Conservation (phyloP, 1,140 invertebrate species). For the Aphelinus atriplicis region DNA sequence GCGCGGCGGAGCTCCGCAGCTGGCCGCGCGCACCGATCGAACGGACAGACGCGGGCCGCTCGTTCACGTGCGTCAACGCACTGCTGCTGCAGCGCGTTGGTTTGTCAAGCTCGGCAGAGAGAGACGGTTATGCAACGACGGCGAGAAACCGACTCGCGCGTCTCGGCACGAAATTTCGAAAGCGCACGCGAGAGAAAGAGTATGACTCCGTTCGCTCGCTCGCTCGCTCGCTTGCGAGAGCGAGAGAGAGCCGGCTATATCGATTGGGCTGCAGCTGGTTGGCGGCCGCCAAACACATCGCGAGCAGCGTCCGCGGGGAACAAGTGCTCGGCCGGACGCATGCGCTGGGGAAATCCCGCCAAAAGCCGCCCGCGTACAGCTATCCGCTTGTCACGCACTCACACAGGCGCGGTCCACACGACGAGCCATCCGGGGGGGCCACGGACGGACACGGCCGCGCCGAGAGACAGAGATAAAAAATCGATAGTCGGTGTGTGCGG, state of each 20-base stretch:
- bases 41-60: neutral
- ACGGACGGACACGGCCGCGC: slow-evolving; percentile 28
- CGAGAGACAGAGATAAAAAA: slow-evolving; percentile 38
- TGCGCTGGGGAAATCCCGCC: slow-evolving; percentile 60
- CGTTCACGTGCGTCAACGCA: neutral
- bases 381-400: no score
- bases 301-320: neutral
- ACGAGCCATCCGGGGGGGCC: slow-evolving; percentile 19
- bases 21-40: neutral
- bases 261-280: no score
- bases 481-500: neutral
- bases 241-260: no score
- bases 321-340: slow-evolving; percentile 50
- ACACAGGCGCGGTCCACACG: no score
- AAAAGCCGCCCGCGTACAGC: slow-evolving; percentile 49
- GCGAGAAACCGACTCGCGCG: no score
- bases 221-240: neutral
- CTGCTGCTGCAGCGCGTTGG: no score
- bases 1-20: neutral
- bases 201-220: neutral
- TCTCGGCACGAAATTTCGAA: neutral
- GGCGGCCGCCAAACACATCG: no score
- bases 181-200: neutral
- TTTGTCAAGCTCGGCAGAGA: neutral
- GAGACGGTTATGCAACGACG: slow-evolving; percentile 20